Base-by-base conservation (phyloP, 2,888 invertebrate species). In the Leptopilina syphax region DNA sequence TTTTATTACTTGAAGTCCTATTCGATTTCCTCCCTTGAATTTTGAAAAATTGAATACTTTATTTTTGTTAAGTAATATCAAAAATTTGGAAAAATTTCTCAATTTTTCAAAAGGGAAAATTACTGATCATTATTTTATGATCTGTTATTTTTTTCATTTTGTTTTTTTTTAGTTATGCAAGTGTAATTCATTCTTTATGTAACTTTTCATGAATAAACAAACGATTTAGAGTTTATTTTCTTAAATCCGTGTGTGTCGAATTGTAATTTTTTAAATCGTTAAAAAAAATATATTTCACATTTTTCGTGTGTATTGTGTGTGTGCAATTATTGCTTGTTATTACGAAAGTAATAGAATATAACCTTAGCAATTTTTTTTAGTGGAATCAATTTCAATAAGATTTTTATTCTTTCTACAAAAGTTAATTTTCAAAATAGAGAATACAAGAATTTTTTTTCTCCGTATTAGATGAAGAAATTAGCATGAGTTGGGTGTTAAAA, bases 271-370 rank as follows among this genome's bases (percentile, higher is more conserved):
- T 60, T 12, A 60, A 60, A 60, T 18, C 12, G 13, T 18, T 57
- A 13, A 18, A 60, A 60, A 60, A 60, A n/a, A 18, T 18, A 60
- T 18, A n/a, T 57, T 5, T 8, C 44, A 8, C 44, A 44, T 44
- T 50, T 50, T 50, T 50, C 3, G 50, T 50, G 50, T 10, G 10
- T 47, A 47, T 47, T 50, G 50, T 10, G 44, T 8, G 12, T 50
- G 10, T 73, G 13, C 34, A n/a, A 73, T 73, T 73, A 73, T 73
- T 57, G n/a, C 73, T 73, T 73, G 41, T 73, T 73, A 60, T 73
- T 34, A 34, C 34, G 73, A 60, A 73, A 57, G 73, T 57, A 73
- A 73, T n/a, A 57, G 54, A 8, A 10, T 3, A 6, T 8, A 44
- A 18, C 57, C 73, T 60, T 73, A 57, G 54, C 1, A 8, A 7